Evolutionary conservation across 2,888 invertebrate genomes (phyloP), one percentile per base, ranked within the genome.

Genomic region (Thymelicus acteon): DNA sequence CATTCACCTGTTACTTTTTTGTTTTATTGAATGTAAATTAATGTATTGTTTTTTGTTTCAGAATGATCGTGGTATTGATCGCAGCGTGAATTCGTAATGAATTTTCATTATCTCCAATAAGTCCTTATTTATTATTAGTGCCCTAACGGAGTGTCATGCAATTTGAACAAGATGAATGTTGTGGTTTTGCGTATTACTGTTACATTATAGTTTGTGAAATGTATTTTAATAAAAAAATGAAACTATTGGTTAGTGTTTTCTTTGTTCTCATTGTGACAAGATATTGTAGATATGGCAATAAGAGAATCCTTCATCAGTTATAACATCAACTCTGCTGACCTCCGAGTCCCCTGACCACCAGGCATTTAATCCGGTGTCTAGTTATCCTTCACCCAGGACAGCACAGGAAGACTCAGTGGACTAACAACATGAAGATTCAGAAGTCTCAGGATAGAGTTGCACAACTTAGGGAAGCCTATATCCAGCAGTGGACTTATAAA

Each of bases 61-160:
- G 93, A 84, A 93, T 93, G 93, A 93, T 93, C 76, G 91, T 92
- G 75, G 93, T 93, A 78, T 79, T 93, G 76, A 93, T 93, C 74
- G 93, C 93, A 24, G 92, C 88, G 74, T 93, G 85, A 88, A 73
- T 67, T 75, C 73, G 71, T 75, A 67, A 75, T 77, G 76, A 72
- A 75, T 75, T 80, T 78, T 77, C 73, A 75, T 80, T 75, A 79
- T 76, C 78, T 82, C 75, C 78, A 81, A 72, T 85, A 86, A 90
- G 85, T 87, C 79, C 79, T 88, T 83, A 85, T 86, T 85, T 87
- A 86, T 85, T 86, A 77, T 80, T 85, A 83, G 78, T 76, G 67
- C 78, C 76, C 75, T 79, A 78, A 76, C 74, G 73, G 73, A 52
- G 66, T 72, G 70, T 77, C 72, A 76, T 78, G 77, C 73, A 77